phyloP scores from a whole-genome alignment of 2,888 invertebrate genomes.

The Cosmopolites sordidus region DNA sequence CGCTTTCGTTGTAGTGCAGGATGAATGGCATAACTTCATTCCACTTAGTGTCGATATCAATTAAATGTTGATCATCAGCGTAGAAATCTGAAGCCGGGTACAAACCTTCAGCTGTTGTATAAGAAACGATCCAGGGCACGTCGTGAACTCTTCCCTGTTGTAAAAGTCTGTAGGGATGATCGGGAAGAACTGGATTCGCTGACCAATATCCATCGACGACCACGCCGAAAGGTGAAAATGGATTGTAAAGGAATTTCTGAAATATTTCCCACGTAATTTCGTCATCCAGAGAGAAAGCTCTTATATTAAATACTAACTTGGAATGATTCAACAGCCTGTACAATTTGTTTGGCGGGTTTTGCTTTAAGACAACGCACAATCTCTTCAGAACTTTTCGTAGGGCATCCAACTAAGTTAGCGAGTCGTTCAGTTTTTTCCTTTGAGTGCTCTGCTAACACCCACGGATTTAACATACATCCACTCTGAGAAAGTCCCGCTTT shows the following conservation, averaged over 20 bases:
- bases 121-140: slow-evolving; percentile 66
- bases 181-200: slow-evolving; percentile 60
- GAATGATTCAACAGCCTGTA: slow-evolving; percentile 56
- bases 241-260: slow-evolving; percentile 59
- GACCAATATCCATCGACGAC: slow-evolving; percentile 57
- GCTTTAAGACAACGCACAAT: slow-evolving; percentile 57
- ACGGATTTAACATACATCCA: slow-evolving; percentile 61
- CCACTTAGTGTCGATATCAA: slow-evolving; percentile 42
- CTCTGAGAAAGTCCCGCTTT: slow-evolving; percentile 65
- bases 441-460: slow-evolving; percentile 55
- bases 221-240: slow-evolving; percentile 70
- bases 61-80: slow-evolving; percentile 33
- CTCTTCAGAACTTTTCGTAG: slow-evolving; percentile 50
- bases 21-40: slow-evolving; percentile 43
- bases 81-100: slow-evolving; percentile 57
- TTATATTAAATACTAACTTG: too few species aligned
- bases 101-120: slow-evolving; percentile 68
- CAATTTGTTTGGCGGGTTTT: slow-evolving; percentile 58
- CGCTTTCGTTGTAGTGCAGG: slow-evolving; percentile 45
- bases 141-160: slow-evolving; percentile 56
- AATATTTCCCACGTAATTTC: too few species aligned
- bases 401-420: slow-evolving; percentile 61
- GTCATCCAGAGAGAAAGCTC: background rate
- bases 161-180: slow-evolving; percentile 61
- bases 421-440: slow-evolving; percentile 59